Evolutionary conservation across 2,888 invertebrate species (phyloP).

Genomic region (Xestia rhomboidea): DNA sequence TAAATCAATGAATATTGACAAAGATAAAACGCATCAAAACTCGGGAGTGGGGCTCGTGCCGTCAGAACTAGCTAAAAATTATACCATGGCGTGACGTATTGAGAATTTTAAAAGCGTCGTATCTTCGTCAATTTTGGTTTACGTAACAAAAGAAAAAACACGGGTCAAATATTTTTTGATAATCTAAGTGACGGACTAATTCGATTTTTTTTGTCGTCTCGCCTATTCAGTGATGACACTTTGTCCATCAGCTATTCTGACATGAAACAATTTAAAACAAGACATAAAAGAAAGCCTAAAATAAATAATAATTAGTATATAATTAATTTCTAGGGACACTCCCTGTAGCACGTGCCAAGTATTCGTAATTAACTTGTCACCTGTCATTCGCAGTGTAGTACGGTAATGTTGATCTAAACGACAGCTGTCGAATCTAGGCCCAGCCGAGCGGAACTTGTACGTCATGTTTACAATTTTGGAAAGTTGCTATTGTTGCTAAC

Average conservation of each 20-base stretch:
- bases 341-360: conserved; percentile 38
- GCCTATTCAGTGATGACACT: not conserved
- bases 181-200: too few relatives aligned
- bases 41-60: too few relatives aligned
- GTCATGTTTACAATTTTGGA: conserved; percentile 21
- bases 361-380: conserved; percentile 61
- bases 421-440: conserved; percentile 49
- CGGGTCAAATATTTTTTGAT: too few relatives aligned
- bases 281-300: not conserved
- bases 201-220: too few relatives aligned
- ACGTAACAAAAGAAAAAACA: too few relatives aligned
- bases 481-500: conserved; percentile 28
- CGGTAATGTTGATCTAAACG: conserved; percentile 37
- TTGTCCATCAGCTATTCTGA: not conserved
- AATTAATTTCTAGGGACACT: conserved; percentile 34
- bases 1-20: too few relatives aligned
- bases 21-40: too few relatives aligned
- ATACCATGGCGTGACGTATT: too few relatives aligned
- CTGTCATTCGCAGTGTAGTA: conserved; percentile 33
- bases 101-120: too few relatives aligned
- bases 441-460: conserved; percentile 19
- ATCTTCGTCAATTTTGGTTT: too few relatives aligned
- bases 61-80: too few relatives aligned
- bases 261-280: conserved; percentile 1
- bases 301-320: not conserved